Conservation (phyloP, 2,888 invertebrate species). For the Eupsilia transversa region DNA sequence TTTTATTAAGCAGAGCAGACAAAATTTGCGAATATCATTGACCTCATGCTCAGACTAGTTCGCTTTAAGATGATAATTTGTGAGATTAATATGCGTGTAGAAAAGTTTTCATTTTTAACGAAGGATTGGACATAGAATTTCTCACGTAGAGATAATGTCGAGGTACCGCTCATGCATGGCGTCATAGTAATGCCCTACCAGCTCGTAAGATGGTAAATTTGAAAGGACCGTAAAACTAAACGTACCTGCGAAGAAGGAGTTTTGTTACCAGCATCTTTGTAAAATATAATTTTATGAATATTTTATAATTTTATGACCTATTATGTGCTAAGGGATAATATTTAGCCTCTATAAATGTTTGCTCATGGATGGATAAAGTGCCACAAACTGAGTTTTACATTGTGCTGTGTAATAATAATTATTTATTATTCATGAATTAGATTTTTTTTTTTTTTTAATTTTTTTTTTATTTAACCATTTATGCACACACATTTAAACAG, state of each 20-base stretch:
- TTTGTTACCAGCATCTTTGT: not conserved
- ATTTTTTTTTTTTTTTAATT: too few relatives aligned
- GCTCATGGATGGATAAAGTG: not conserved
- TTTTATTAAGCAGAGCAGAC: too few relatives aligned
- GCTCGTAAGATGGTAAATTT: not conserved
- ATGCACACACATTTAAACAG: too few relatives aligned
- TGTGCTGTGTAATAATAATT: too few relatives aligned
- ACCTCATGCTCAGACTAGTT: not conserved
- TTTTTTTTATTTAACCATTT: too few relatives aligned
- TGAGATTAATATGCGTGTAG: not conserved
- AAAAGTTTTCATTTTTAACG: not conserved
- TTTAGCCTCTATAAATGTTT: not conserved
- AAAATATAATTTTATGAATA: slow-evolving; percentile 6
- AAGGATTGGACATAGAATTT: not conserved
- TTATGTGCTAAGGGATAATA: not conserved
- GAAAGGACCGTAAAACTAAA: slow-evolving; percentile 18
- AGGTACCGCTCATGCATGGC: too few relatives aligned
- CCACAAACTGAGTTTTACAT: not conserved
- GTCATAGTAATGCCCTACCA: not conserved
- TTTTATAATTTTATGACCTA: slow-evolving; percentile 6
- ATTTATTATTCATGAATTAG: too few relatives aligned
- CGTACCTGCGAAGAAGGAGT: not conserved
- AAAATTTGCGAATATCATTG: too few relatives aligned
- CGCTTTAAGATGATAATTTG: not conserved
- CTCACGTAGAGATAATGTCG: not conserved